Conservation (phyloP, 2,113 vertebrate species). For the Bufo gargarizans region DNA sequence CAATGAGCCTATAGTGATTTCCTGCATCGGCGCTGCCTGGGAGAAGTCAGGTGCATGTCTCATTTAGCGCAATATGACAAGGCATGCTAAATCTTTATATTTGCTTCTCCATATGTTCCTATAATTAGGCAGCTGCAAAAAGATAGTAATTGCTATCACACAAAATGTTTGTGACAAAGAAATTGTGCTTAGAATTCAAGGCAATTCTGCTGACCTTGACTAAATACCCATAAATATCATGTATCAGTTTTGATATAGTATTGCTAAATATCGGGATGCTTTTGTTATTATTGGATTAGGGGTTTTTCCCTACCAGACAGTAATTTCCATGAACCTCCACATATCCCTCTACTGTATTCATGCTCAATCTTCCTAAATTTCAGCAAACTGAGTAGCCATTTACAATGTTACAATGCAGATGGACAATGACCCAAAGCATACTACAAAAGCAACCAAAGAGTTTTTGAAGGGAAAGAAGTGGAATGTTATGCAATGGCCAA, state of each 20-base stretch:
- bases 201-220: background rate
- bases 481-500: no score
- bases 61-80: conserved; percentile 24
- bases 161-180: conserved; percentile 9
- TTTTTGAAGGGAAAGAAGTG: no score
- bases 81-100: conserved; percentile 13
- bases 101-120: conserved; percentile 29
- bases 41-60: conserved; percentile 58
- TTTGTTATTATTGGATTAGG: background rate
- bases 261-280: background rate
- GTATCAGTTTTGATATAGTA: background rate
- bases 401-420: no score
- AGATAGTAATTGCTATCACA: background rate
- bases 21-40: conserved; percentile 63
- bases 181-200: background rate
- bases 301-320: no score
- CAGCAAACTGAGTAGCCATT: no score
- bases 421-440: no score
- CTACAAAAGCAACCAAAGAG: no score
- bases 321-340: no score
- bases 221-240: background rate
- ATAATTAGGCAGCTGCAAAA: conserved; percentile 41
- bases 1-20: conserved; percentile 63
- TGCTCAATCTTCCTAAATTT: no score
- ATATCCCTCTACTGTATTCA: no score